Base-by-base conservation (phyloP, 2,888 invertebrate genomes). In the Girardia tigrina region DNA sequence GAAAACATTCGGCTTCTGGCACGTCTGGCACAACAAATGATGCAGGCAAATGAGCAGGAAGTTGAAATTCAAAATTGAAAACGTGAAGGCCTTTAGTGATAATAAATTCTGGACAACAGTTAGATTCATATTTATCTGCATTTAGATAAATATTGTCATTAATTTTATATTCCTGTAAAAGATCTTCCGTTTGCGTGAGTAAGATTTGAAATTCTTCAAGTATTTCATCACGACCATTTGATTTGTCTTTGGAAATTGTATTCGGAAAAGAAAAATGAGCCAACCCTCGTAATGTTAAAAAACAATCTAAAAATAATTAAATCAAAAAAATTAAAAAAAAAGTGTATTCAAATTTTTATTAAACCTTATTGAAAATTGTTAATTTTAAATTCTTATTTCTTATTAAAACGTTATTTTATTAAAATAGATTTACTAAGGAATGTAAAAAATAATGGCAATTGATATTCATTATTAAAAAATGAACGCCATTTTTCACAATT, bases 51-150 rank as follows among this genome's bases (percentile, higher is more conserved):
- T 76, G 27, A n/a, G 56, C 69, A 20, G 76, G 76, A 23, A 76
- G 75, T 28, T 76, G 36, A 42, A 76, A 77, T 36, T 76, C 76
- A 42, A 76, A 76, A 28, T 76, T 42, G 76, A 76, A 76, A 20
- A 76, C 26, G 23, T 76, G 76, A 29, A 76, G 75, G 23, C 76
- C 76, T 16, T 69, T 26, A 14, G 75, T 69, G 70, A 75, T 75
- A 29, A 75, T 28, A 70, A 71, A 75, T 26, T 75, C 75, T 23
- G 74, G 29, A 56, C 56, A 56, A n/a, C 56, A 56, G n/a, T 56
- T 56, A 8, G 56, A 56, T 56, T 56, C 56, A 56, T 12, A 56
- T 56, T 23, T 56, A 56, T 56, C 56, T 56, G n/a, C 56, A 56
- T 56, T 56, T 4, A 56, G n/a, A 56, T 56, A 56, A 8, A 56